Base-by-base conservation (phyloP, 2,888 invertebrate genomes). In the Drosophila monieri region DNA sequence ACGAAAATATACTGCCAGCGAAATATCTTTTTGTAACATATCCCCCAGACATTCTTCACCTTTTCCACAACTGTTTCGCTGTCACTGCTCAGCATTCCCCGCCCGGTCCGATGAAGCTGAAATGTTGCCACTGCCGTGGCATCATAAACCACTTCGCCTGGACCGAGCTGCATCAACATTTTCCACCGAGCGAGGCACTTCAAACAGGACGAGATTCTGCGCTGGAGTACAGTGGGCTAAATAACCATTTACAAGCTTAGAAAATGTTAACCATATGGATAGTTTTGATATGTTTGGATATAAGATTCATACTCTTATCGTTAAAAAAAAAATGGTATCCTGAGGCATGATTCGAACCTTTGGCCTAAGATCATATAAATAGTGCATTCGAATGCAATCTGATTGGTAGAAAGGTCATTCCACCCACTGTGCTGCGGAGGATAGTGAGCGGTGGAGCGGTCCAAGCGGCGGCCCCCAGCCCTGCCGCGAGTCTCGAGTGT, bases 81-180 rank as follows among this genome's bases (percentile, higher is more conserved):
- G 43, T 21, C 25, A 9, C 4, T 21, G 27, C 15, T 15, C 46
- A 3, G 12, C 30, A 41, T n/a, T 12, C 18, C 48, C 27, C 43
- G 27, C 25, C 48, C 15, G 54, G 44, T 47, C 51, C 69, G 49
- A 58, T 67, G 67, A 49, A 61, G 60, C 60, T 47, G 47, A 61
- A 64, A 60, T 52, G 52, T 52, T 52, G 37, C 39, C 61, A 46
- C 60, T 60, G 60, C 61, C 32, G 43, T 60, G 70, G 52, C 52
- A 69, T 32, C 70, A 70, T 70, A 61, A 69, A 69, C 68, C 71
- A 70, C 70, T 69, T 69, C 27, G 49, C 59, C 18, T 49, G 71
- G 49, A 61, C 71, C 21, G 57, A 76, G 59, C 65, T 70, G 75
- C 80, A 75, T 73, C 70, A 81, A 81, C 74, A 75, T 73, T 78